A percentile compares a stretch with the other conserved stretches of the same genome.
Evolutionary conservation across 1,140 invertebrate species (phyloP).

Genomic region (Bathynomus jamesi): DNA sequence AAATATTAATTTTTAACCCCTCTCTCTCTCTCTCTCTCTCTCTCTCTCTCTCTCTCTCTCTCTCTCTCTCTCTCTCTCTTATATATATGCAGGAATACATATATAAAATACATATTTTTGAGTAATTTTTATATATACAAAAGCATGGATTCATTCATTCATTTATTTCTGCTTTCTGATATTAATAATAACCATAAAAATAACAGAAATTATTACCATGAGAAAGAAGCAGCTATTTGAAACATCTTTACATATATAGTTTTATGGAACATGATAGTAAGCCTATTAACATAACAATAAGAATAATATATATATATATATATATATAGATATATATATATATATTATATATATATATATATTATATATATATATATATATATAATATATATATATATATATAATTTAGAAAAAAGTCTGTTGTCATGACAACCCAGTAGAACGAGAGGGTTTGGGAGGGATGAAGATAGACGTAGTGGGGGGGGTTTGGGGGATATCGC

Average conservation of each 20-base stretch:
- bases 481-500: neutral
- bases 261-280: neutral
- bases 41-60: no score
- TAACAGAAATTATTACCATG: neutral
- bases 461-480: neutral
- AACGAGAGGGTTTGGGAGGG: neutral
- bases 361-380: neutral
- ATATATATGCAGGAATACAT: no score
- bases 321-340: constrained; percentile 8
- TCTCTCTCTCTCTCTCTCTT: no score
- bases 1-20: no score
- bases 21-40: no score
- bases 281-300: neutral
- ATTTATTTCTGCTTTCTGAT: no score
- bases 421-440: neutral
- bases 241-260: neutral
- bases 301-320: neutral
- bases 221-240: neutral
- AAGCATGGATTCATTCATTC: no score
- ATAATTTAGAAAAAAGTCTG: neutral
- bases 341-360: constrained; percentile 8
- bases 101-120: no score
- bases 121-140: no score
- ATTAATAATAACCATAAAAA: no score
- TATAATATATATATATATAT: neutral